Evolutionary conservation across 2,888 invertebrate genomes (phyloP).

Genomic region (Metopia argyrocephala): DNA sequence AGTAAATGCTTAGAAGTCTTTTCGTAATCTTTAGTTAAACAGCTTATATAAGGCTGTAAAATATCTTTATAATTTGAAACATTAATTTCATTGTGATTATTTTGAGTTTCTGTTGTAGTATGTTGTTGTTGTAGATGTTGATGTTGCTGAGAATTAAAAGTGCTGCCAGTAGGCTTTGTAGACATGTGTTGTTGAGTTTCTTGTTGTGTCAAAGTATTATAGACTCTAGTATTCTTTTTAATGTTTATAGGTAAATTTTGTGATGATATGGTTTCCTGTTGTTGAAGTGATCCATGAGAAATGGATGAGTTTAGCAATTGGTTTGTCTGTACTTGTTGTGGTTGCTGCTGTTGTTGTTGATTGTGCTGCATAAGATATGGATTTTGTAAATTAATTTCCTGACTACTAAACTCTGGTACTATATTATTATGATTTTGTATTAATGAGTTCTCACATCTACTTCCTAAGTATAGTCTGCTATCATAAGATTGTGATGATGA

Average conservation of each 20-base stretch:
- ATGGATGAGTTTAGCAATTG: conserved; percentile 1
- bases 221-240: neutral
- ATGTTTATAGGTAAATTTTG: conserved; percentile 21
- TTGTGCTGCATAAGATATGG: conserved; percentile 39
- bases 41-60: conserved; percentile 46
- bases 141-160: neutral
- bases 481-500: neutral
- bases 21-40: conserved; percentile 53
- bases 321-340: neutral
- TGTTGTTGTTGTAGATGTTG: neutral
- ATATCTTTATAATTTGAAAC: conserved; percentile 47
- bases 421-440: conserved; percentile 26
- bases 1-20: conserved; percentile 55
- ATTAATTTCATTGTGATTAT: neutral
- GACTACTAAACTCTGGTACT: conserved; percentile 33
- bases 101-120: neutral
- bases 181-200: conserved; percentile 11
- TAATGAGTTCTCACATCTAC: neutral
- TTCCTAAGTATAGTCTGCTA: conserved; percentile 20
- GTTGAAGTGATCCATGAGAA: neutral
- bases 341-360: neutral
- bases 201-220: conserved; percentile 6
- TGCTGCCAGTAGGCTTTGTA: conserved; percentile 1
- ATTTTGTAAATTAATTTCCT: conserved; percentile 52
- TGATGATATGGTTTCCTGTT: conserved; percentile 7